Evolutionary conservation across 2,888 invertebrate species (phyloP).

Genomic region (Clostera curtula): DNA sequence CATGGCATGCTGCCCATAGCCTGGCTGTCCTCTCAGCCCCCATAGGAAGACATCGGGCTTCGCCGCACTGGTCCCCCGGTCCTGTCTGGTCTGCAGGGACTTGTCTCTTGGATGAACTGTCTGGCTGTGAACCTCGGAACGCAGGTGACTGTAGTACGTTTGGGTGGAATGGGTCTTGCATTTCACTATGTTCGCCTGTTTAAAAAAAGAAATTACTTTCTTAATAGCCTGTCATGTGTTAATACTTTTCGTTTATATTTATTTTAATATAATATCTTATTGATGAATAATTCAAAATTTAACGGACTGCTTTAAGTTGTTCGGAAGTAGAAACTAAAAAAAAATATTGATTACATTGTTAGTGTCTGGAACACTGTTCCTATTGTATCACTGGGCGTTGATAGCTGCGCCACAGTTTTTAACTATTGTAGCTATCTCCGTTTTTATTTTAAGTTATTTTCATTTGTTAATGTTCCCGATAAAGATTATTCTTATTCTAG

Average conservation of each 20-base stretch:
- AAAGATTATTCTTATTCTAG: too few relatives aligned
- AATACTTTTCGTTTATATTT: too few relatives aligned
- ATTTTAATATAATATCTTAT: too few relatives aligned
- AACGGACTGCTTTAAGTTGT: background rate
- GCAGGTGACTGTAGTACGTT: conserved; percentile 78
- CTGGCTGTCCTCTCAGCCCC: conserved; percentile 72
- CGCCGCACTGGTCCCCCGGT: conserved; percentile 39
- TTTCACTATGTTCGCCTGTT: conserved; percentile 77
- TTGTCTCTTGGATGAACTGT: conserved; percentile 65
- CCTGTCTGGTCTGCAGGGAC: conserved; percentile 45
- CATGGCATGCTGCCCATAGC: conserved; percentile 72
- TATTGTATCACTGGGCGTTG: too few relatives aligned
- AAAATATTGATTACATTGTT: background rate
- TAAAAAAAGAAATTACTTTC: too few relatives aligned
- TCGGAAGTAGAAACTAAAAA: background rate
- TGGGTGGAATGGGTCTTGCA: conserved; percentile 81
- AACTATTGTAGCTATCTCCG: too few relatives aligned
- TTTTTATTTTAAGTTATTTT: too few relatives aligned
- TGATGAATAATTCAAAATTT: too few relatives aligned
- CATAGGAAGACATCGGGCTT: conserved; percentile 54
- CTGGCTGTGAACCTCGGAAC: conserved; percentile 77
- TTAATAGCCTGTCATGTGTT: too few relatives aligned
- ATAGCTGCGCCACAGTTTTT: too few relatives aligned
- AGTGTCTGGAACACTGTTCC: too few relatives aligned
- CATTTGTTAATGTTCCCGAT: too few relatives aligned